A percentile compares a stretch with the other conserved stretches of the same genome.
These are phyloP conservation scores for Lophius piscatorius DNA, from an alignment of 2,113 vertebrate genomes.

Conservation along the genomic window DNA sequence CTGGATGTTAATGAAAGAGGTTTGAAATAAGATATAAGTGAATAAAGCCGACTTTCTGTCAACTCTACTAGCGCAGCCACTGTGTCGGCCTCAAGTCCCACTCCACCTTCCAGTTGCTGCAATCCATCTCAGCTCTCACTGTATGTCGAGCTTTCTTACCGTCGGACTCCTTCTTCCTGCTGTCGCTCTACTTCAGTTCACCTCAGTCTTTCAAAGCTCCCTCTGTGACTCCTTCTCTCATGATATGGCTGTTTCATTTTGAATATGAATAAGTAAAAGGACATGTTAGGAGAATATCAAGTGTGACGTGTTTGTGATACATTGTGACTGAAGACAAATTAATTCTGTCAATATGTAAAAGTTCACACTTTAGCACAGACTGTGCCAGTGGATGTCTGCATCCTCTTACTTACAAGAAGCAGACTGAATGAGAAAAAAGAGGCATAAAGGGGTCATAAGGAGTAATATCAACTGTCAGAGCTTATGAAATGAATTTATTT, in stretches of 20 bases:
- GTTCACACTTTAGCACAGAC: too few species aligned
- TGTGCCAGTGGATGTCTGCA: too few species aligned
- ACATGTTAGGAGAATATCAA: slow-evolving; percentile 2
- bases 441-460: not conserved
- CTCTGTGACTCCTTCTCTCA: not conserved
- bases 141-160: not conserved
- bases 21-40: slow-evolving; percentile 29
- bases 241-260: not conserved
- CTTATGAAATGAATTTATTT: slow-evolving; percentile 30
- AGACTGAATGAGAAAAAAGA: slow-evolving; percentile 26
- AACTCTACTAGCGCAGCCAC: slow-evolving; percentile 8
- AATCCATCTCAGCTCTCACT: slow-evolving; percentile 10
- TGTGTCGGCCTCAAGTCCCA: slow-evolving; percentile 9
- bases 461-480: slow-evolving; percentile 12
- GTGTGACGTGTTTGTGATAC: slow-evolving; percentile 1
- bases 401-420: slow-evolving; percentile 11
- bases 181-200: not conserved
- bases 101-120: slow-evolving; percentile 6
- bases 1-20: slow-evolving; percentile 22
- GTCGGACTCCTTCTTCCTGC: not conserved
- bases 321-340: too few species aligned
- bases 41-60: slow-evolving; percentile 25
- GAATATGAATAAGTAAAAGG: not conserved
- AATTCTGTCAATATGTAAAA: too few species aligned
- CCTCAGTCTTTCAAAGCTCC: not conserved